These are phyloP conservation scores for Hypocryptadius cinnamomeus DNA, from an alignment of 2,113 vertebrate species.

Conservation along the genomic window DNA sequence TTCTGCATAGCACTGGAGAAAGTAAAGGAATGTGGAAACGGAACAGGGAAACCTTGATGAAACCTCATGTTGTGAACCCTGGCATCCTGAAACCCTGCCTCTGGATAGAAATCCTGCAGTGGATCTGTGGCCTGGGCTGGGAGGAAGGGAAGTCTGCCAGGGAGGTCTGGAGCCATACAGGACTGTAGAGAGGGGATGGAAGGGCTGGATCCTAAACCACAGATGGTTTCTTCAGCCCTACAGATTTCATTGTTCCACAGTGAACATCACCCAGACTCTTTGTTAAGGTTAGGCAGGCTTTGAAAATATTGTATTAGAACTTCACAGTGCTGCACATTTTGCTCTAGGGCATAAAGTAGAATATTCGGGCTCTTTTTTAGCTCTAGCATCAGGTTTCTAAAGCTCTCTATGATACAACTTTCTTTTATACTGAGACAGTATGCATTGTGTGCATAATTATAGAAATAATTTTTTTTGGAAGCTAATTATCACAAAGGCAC, in stretches of 20 bases:
- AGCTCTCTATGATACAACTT: neutral
- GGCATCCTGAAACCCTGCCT: neutral
- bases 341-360: constrained; percentile 18
- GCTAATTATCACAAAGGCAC: neutral
- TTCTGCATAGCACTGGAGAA: neutral
- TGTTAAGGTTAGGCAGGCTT: constrained; percentile 38
- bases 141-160: constrained; percentile 25
- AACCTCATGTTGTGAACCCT: constrained; percentile 31
- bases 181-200: neutral
- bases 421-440: neutral
- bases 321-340: constrained; percentile 61
- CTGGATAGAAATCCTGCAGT: neutral
- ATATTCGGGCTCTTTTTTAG: constrained; percentile 43
- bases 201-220: constrained; percentile 36
- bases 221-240: constrained; percentile 39
- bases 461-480: neutral
- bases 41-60: neutral
- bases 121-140: neutral
- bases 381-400: constrained; percentile 49
- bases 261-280: neutral
- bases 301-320: constrained; percentile 53
- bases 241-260: neutral
- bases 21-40: neutral
- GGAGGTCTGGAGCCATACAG: constrained; percentile 43
- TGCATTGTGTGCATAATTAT: neutral